Evolutionary conservation across 2,113 vertebrate species (phyloP).

Genomic region (Psophia crepitans): DNA sequence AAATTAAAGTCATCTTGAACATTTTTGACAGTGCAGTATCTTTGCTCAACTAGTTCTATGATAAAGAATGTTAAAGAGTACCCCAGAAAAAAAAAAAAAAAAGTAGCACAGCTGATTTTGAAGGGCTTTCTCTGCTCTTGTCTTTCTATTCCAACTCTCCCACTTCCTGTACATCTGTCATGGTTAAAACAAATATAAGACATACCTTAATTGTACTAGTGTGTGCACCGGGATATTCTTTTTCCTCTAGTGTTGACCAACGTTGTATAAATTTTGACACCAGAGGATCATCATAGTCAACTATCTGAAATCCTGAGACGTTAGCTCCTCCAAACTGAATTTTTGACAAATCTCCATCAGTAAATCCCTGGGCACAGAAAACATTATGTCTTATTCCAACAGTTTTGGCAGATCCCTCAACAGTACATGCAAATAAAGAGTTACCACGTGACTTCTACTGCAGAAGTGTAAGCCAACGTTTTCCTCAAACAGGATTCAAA

Average conservation of each 20-base stretch:
- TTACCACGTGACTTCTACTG: background rate
- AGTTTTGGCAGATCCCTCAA: background rate
- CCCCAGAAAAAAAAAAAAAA: background rate
- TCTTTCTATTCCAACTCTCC: background rate
- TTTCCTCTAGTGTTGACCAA: slow-evolving; percentile 96
- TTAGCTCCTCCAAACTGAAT: slow-evolving; percentile 99
- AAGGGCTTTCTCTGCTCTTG: background rate
- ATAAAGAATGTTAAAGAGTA: background rate
- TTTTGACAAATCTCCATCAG: slow-evolving; percentile 95
- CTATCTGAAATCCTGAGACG: slow-evolving; percentile 98
- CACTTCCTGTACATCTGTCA: background rate
- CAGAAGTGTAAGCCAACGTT: background rate
- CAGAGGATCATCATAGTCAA: slow-evolving; percentile 94
- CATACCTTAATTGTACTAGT: slow-evolving; percentile 90
- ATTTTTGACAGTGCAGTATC: background rate
- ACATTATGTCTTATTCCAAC: background rate
- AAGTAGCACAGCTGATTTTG: background rate
- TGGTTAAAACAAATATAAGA: background rate
- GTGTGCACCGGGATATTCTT: slow-evolving; percentile 96
- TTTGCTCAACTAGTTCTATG: background rate
- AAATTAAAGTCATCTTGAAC: background rate
- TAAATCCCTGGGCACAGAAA: slow-evolving; percentile 85
- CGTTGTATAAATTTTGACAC: slow-evolving; percentile 97
- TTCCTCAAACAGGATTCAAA: background rate
- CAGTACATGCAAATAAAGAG: background rate